Base-by-base conservation (phyloP, 2,888 invertebrate species). In the Melipona bicolor region DNA sequence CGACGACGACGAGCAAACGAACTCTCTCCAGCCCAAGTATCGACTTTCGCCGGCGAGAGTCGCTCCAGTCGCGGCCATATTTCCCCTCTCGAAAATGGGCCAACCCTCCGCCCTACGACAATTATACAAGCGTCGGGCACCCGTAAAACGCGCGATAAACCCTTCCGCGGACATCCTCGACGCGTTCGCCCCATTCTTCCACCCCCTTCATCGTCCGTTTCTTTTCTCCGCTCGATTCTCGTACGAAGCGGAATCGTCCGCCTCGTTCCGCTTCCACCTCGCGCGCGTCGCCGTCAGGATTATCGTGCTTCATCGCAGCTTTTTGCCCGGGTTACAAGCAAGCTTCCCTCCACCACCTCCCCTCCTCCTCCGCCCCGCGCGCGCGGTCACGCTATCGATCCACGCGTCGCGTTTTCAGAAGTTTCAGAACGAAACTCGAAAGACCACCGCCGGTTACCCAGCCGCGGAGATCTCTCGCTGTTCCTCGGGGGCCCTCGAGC, bases 51-150 rank as follows among this genome's bases (percentile, higher is more conserved):
- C 83, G 73, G 68, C 83, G 62, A 80, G 78, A 79, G 79, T 82
- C 80, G 74, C 82, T 79, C 83, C 65, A 54, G 73, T 80, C 81
- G 79, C 81, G 75, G 84, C 82, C 80, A 85, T 87, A 87, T 84
- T 87, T 89, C 82, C 65, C 80, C 76, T 43, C 56, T 77, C 73
- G 85, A 88, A 88, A 89, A 89, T 87, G 87, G 89, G 83, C 87
- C 89, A 88, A 89, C 81, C 83, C 85, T 85, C 73, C 81, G 68
- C 87, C 85, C 84, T 79, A 1, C 82, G 83, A 83, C 88, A 87
- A 88, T 88, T 89, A 88, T 73, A 83, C 87, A 81, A 83, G 77
- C 85, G 73, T 84, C 83, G 76, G 81, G 74, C 75, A 62, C 67
- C 77, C 87, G 75, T 87, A 81, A 89, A 89, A 80, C 77, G 87